phyloP scores from a whole-genome alignment of 2,113 vertebrate genomes.

The western clawed frog (Xenopus tropicalis) region UCB_Xtro_10.0 CM004447.2:121394001-121394500 shows the following conservation, averaged over 20 bases:
- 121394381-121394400: conserved; percentile 99
- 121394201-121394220: conserved; percentile 75
- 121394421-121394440: conserved; percentile 99
- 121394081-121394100: conserved; percentile 65
- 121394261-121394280: conserved; percentile 95
- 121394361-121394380: conserved; percentile 99
- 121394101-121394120: conserved; percentile 75
- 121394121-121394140: conserved; percentile 75
- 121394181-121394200: conserved; percentile 61
- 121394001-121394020: conserved; percentile 71
- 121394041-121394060: conserved; percentile 74
- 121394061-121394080: conserved; percentile 72
- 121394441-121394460: conserved; percentile 99
- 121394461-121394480: conserved; percentile 99
- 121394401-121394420: conserved; percentile 99
- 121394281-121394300: conserved; percentile 95
- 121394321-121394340: conserved; percentile 96
- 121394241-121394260: conserved; percentile 87
- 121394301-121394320: conserved; percentile 98
- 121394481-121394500: conserved; percentile 91
- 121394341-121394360: conserved; percentile 99
- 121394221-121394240: conserved; percentile 75
- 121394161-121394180: conserved; percentile 77
- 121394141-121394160: conserved; percentile 78
- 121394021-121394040: conserved; percentile 76